These are phyloP conservation scores for Morinoia aosen DNA, from an alignment of 2,888 invertebrate species.

Conservation along the genomic window DNA sequence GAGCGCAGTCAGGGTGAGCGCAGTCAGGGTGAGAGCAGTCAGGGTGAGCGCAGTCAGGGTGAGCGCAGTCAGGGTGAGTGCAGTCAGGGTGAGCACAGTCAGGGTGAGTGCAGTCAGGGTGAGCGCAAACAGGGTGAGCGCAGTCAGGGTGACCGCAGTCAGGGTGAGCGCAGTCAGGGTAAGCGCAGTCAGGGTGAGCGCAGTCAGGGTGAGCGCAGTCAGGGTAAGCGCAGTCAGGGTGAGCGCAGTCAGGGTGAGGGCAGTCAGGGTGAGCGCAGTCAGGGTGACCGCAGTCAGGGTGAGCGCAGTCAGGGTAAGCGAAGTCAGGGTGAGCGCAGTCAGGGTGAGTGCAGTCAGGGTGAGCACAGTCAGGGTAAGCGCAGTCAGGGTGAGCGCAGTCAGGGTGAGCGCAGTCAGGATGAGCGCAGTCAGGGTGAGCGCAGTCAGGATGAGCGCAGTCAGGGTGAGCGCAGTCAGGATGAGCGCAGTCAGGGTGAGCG, in stretches of 20 bases:
- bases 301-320: not conserved
- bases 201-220: no score
- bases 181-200: not conserved
- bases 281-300: not conserved
- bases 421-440: no score
- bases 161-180: not conserved
- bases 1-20: not conserved
- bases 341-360: no score
- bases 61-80: not conserved
- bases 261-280: no score
- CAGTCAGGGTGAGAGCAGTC: not conserved
- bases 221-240: no score
- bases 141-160: not conserved
- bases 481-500: no score
- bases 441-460: no score
- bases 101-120: not conserved
- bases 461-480: no score
- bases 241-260: no score
- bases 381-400: no score
- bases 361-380: no score
- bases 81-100: not conserved
- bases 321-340: not conserved
- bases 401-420: no score
- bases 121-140: not conserved
- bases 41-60: not conserved